Conservation (phyloP, 2,888 invertebrate species). For the Drosophila atripex region DNA sequence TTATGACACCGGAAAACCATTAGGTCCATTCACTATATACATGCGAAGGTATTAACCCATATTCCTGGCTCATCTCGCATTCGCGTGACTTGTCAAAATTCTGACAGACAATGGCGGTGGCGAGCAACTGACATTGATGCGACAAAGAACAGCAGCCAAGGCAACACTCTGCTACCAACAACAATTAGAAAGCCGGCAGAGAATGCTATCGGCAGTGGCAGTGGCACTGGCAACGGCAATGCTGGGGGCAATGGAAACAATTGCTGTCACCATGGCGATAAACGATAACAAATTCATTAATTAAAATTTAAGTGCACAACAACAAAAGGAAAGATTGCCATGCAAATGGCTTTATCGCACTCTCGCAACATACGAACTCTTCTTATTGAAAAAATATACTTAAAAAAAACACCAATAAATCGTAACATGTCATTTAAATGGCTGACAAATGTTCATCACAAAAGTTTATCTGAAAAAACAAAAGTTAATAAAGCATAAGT, state of each 20-base stretch:
- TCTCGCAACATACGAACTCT: background rate
- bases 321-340: constrained; percentile 29
- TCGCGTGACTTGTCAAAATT: constrained; percentile 51
- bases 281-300: constrained; percentile 70
- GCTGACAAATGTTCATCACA: constrained; percentile 23
- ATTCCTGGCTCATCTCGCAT: constrained; percentile 27
- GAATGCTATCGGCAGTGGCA: constrained; percentile 48
- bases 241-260: constrained; percentile 28
- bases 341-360: constrained; percentile 44
- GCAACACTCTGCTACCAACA: constrained; percentile 15
- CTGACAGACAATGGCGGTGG: constrained; percentile 43
- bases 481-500: constrained; percentile 8
- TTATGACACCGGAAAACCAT: constrained; percentile 20
- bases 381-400: constrained; percentile 5
- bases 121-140: constrained; percentile 35
- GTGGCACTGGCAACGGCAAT: constrained; percentile 17
- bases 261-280: constrained; percentile 60
- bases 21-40: background rate
- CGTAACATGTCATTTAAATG: constrained; percentile 19
- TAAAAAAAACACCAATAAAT: constrained; percentile 13
- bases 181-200: constrained; percentile 36
- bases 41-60: constrained; percentile 37
- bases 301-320: constrained; percentile 54
- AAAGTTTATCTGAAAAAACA: constrained; percentile 14
- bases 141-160: constrained; percentile 9